Evolutionary conservation across 2,888 invertebrate species (phyloP), one percentile per base, ranked within the genome.

Genomic region (Timandra comae): DNA sequence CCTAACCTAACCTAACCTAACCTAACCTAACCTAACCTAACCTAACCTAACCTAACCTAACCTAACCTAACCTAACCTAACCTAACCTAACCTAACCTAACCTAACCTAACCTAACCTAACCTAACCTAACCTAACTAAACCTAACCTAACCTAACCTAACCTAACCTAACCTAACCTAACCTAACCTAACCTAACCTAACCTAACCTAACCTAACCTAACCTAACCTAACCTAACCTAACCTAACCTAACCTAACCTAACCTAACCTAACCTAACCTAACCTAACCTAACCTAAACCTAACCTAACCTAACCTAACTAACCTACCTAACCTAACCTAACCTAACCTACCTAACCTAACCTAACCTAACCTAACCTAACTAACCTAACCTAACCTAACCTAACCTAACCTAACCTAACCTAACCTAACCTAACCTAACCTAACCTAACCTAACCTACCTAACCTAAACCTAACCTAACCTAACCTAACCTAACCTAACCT

Each of bases 341-440:
- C n/a, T n/a, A n/a, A n/a, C n/a, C n/a, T n/a, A n/a, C n/a, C n/a
- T n/a, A n/a, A n/a, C n/a, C n/a, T n/a, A 45, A 46, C 45, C 42
- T 45, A 50, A 47, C 42, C 44, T 43, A 47, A 46, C 48, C 48
- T 48, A 50, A 43, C 50, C 35, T 43, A 45, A 50, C 46, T 46
- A 47, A 50, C 48, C 46, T 47, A 49, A 42, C 46, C 46, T 40
- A 46, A 49, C 42, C 49, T 43, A 43, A 48, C 44, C 47, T 46
- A 46, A 49, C 46, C 52, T 43, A 44, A 49, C 47, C 44, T 46
- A 46, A 48, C 46, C 48, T 49, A 48, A 46, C 52, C 51, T 45
- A 49, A 49, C 51, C 49, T 47, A 51, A 49, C 51, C 51, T 51
- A 51, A 51, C 48, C 50, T 50, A 52, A 52, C 51, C 51, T 49